These are phyloP conservation scores for Heterodera carotae DNA, from an alignment of 1,140 invertebrate species.

Conservation along the genomic window DNA sequence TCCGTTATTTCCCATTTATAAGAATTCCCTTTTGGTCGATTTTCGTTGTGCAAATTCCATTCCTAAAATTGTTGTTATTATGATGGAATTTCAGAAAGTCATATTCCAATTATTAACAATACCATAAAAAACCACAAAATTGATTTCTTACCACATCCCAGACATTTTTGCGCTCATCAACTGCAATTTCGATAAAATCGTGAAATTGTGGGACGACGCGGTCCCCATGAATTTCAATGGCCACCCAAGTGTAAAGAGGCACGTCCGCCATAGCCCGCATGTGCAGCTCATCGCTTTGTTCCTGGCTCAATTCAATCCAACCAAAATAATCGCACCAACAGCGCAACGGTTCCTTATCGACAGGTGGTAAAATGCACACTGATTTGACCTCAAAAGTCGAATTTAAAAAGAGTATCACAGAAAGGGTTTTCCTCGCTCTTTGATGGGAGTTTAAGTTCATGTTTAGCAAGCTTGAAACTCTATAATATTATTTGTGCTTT, in stretches of 20 bases:
- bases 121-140: not conserved
- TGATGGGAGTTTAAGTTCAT: too few relatives aligned
- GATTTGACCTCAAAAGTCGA: slow-evolving; percentile 1
- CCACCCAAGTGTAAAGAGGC: slow-evolving; percentile 21
- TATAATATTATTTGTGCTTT: too few relatives aligned
- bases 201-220: not conserved
- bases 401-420: not conserved
- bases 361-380: slow-evolving; percentile 31
- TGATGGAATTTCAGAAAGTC: not conserved
- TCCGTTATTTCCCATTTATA: slow-evolving; percentile 26
- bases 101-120: not conserved
- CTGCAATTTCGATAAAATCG: slow-evolving; percentile 23
- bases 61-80: slow-evolving; percentile 13
- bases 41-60: slow-evolving; percentile 26
- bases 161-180: slow-evolving; percentile 25
- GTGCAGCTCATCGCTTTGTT: slow-evolving; percentile 22
- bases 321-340: slow-evolving; percentile 21
- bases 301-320: slow-evolving; percentile 1
- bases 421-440: too few relatives aligned
- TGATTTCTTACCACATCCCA: slow-evolving; percentile 16
- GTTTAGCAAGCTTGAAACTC: too few relatives aligned
- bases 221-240: slow-evolving; percentile 6
- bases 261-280: slow-evolving; percentile 12
- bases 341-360: not conserved
- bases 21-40: slow-evolving; percentile 16